These are phyloP conservation scores for Cenopis cana DNA, from an alignment of 2,888 invertebrate genomes.

Conservation along the genomic window DNA sequence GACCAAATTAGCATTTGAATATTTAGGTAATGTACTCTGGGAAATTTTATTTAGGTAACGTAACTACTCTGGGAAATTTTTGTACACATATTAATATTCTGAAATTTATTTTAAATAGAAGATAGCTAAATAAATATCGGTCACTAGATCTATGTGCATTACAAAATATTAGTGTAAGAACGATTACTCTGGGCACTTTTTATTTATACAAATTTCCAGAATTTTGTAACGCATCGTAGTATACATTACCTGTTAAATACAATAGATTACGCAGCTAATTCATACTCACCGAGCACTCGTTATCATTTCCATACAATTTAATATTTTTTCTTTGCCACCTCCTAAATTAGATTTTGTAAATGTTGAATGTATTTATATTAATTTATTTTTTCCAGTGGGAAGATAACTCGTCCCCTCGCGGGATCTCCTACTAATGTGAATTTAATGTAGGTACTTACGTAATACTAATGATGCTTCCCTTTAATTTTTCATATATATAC, in stretches of 20 bases:
- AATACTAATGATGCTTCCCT: conserved; percentile 72
- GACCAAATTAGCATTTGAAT: too few species aligned
- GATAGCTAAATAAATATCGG: too few species aligned
- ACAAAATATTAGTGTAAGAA: not conserved
- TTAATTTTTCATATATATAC: conserved; percentile 69
- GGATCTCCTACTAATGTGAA: conserved; percentile 82
- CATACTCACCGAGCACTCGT: conserved; percentile 43
- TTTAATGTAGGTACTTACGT: conserved; percentile 79
- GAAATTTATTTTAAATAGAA: too few species aligned
- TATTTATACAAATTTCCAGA: not conserved
- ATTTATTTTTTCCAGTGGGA: conserved; percentile 75
- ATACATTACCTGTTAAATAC: conserved; percentile 7
- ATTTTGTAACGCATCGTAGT: not conserved
- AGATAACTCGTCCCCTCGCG: conserved; percentile 75
- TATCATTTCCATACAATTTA: conserved; percentile 82
- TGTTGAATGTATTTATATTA: conserved; percentile 72
- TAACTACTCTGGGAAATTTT: too few species aligned
- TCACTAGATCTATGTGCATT: too few species aligned
- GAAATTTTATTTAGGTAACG: too few species aligned
- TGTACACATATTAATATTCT: too few species aligned
- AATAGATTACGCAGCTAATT: conserved; percentile 31
- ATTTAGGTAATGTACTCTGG: too few species aligned
- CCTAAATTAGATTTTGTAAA: conserved; percentile 68
- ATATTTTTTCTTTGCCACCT: conserved; percentile 66
- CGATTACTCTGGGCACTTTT: not conserved